These are phyloP conservation scores for Vidua chalybeata DNA, from an alignment of 2,113 vertebrate genomes.

Conservation along the genomic window DNA sequence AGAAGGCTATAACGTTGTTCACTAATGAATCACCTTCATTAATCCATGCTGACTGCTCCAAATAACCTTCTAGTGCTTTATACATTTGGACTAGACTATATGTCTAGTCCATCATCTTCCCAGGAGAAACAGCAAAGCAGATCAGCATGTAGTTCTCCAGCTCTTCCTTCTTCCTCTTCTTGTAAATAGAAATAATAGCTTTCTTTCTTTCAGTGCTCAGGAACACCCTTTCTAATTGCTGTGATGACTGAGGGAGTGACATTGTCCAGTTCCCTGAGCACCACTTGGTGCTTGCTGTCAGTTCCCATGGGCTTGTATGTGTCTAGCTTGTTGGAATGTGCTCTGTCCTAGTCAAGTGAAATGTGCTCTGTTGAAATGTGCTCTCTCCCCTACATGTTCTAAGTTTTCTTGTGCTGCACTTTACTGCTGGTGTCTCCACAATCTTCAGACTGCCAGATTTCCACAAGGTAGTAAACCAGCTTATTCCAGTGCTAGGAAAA, in stretches of 20 bases:
- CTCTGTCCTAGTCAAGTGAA: background rate
- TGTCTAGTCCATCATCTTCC: background rate
- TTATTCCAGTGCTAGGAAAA: background rate
- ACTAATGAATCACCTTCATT: background rate
- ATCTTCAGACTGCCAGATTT: background rate
- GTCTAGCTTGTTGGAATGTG: background rate
- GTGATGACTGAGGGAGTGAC: background rate
- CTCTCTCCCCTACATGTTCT: background rate
- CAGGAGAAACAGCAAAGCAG: background rate
- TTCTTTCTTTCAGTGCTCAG: background rate
- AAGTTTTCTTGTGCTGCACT: background rate
- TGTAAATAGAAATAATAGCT: background rate
- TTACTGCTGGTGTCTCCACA: background rate
- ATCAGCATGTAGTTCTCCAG: background rate
- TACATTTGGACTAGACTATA: background rate
- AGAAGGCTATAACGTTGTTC: background rate
- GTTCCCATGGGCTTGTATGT: background rate
- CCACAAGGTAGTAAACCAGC: background rate
- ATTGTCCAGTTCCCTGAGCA: background rate
- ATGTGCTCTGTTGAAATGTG: background rate
- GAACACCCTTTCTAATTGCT: background rate
- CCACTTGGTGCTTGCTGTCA: background rate
- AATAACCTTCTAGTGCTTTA: background rate
- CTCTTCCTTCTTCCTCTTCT: background rate
- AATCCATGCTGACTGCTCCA: background rate